Conservation (phyloP, 2,888 invertebrate genomes). For the Chalcis sispes region DNA sequence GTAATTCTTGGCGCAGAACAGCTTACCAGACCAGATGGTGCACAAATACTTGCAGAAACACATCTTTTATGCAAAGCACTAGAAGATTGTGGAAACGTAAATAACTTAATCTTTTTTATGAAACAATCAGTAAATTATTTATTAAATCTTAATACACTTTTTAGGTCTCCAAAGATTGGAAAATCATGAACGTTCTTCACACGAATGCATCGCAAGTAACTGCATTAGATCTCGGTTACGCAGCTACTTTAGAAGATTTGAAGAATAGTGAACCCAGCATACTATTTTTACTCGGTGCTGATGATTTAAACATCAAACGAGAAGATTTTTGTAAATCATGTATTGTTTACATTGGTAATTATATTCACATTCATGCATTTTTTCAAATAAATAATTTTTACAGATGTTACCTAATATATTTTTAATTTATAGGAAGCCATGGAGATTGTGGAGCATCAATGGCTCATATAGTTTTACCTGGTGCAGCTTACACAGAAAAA, state of each 20-base stretch:
- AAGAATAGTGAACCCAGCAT: slow-evolving; percentile 85
- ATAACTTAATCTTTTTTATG: slow-evolving; percentile 31
- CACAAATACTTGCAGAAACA: slow-evolving; percentile 85
- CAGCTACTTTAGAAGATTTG: slow-evolving; percentile 82
- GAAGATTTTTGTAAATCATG: slow-evolving; percentile 88
- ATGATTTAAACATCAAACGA: slow-evolving; percentile 86
- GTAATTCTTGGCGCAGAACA: slow-evolving; percentile 94
- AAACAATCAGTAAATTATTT: slow-evolving; percentile 44
- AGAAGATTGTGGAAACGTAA: slow-evolving; percentile 79
- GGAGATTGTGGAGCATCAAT: slow-evolving; percentile 95
- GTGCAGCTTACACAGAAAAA: slow-evolving; percentile 99
- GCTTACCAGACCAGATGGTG: slow-evolving; percentile 87
- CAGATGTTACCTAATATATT: neutral
- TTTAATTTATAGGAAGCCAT: slow-evolving; percentile 88
- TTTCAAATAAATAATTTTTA: neutral
- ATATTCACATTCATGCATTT: neutral
- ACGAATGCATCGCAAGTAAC: slow-evolving; percentile 95
- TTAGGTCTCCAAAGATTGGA: slow-evolving; percentile 79
- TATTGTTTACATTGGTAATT: slow-evolving; percentile 90
- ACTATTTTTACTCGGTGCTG: slow-evolving; percentile 95
- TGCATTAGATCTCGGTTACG: slow-evolving; percentile 96
- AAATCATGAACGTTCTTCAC: slow-evolving; percentile 95
- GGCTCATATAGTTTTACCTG: slow-evolving; percentile 95
- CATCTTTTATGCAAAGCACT: slow-evolving; percentile 83
- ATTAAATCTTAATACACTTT: slow-evolving; percentile 57